These are phyloP conservation scores for Rousettus madagascariensis DNA, from an alignment of 2,797 vertebrate genomes.

Conservation along the genomic window DNA sequence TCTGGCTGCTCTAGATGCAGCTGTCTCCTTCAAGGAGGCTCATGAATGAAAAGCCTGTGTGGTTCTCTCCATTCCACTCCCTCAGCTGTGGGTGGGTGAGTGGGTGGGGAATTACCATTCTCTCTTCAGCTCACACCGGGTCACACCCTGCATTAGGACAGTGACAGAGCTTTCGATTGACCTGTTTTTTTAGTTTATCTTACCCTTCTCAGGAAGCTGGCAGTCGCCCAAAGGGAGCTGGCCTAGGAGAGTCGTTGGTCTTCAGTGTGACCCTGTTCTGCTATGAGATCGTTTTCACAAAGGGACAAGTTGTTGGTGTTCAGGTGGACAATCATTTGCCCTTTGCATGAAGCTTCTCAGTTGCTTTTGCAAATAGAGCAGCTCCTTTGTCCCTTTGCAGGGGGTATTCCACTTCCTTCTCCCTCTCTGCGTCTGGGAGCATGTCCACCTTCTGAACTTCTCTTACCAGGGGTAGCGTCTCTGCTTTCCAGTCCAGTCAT, in stretches of 20 bases:
- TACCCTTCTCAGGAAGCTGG: background rate
- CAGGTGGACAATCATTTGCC: background rate
- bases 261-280: background rate
- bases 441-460: rapidly evolving
- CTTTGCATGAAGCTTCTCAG: background rate
- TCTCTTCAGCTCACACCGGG: background rate
- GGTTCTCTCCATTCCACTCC: background rate
- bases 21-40: background rate
- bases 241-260: background rate
- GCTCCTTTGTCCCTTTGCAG: background rate
- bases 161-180: background rate
- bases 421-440: too few relatives aligned
- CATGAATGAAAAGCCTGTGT: background rate
- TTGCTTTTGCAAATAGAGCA: background rate
- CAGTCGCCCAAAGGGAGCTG: background rate
- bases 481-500: background rate
- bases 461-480: rapidly evolving
- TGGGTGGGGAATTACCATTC: background rate
- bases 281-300: background rate
- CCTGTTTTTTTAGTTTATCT: background rate
- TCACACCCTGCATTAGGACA: background rate
- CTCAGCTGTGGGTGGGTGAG: background rate
- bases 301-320: background rate
- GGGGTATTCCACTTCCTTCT: background rate
- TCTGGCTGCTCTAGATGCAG: background rate